These are phyloP conservation scores for Hystrix cristata DNA, from an alignment of 2,113 vertebrate genomes.

Conservation along the genomic window DNA sequence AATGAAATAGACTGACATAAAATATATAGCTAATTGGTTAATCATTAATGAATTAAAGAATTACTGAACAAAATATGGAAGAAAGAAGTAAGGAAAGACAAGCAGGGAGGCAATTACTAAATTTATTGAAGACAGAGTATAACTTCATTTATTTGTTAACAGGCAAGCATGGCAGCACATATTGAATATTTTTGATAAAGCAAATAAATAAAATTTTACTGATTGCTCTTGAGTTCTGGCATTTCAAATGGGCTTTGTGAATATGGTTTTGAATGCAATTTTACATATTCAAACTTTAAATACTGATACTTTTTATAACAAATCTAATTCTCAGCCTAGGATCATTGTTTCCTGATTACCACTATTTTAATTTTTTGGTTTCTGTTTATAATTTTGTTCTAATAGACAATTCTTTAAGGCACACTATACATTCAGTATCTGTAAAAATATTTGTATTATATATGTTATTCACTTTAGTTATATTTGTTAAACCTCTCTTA, in stretches of 20 bases:
- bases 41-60: not conserved
- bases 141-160: not conserved
- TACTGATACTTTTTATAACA: not conserved
- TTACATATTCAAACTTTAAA: not conserved
- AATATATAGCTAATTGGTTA: not conserved
- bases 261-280: not conserved
- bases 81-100: no score
- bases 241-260: not conserved
- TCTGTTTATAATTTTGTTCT: not conserved
- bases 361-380: not conserved
- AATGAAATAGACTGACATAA: not conserved
- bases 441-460: not conserved
- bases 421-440: not conserved
- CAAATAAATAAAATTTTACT: not conserved
- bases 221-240: not conserved
- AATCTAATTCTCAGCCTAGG: not conserved
- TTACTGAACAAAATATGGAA: not conserved
- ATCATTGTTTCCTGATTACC: not conserved
- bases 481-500: not conserved
- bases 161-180: not conserved
- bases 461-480: not conserved
- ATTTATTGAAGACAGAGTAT: fast-evolving
- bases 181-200: not conserved
- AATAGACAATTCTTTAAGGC: not conserved
- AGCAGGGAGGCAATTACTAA: no score